Evolutionary conservation across 2,113 vertebrate genomes (phyloP).

Genomic region (Alectura lathami): DNA sequence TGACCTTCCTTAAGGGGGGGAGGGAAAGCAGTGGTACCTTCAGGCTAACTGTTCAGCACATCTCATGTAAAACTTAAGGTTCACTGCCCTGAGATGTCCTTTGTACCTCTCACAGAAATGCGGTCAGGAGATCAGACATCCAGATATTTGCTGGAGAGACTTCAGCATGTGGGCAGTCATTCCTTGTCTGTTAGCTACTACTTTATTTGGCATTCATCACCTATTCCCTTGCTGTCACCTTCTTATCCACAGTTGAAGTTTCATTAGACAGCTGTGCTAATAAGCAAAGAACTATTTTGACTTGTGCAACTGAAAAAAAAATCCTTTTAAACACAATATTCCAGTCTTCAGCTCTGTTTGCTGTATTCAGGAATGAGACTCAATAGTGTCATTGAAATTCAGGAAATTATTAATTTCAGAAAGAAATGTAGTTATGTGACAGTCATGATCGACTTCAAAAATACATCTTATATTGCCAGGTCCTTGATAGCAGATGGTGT

Average conservation of each 20-base stretch:
- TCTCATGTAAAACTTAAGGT: neutral
- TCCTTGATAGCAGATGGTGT: neutral
- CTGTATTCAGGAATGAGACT: neutral
- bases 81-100: neutral
- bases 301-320: neutral
- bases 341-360: neutral
- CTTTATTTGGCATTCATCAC: neutral
- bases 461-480: neutral
- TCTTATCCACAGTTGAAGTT: constrained; percentile 37
- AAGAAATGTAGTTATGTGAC: neutral
- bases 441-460: neutral
- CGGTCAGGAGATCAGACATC: neutral
- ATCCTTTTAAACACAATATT: neutral
- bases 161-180: neutral
- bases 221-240: neutral
- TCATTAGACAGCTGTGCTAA: constrained; percentile 22
- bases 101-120: neutral
- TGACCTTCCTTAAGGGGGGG: neutral
- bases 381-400: neutral
- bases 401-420: neutral
- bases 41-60: neutral
- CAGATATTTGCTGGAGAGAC: neutral
- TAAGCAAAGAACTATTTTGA: constrained; percentile 12
- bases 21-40: neutral
- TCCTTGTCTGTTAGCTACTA: neutral